Evolutionary conservation across 2,113 vertebrate genomes (phyloP).

Genomic region (Pomatostomus ruficeps): DNA sequence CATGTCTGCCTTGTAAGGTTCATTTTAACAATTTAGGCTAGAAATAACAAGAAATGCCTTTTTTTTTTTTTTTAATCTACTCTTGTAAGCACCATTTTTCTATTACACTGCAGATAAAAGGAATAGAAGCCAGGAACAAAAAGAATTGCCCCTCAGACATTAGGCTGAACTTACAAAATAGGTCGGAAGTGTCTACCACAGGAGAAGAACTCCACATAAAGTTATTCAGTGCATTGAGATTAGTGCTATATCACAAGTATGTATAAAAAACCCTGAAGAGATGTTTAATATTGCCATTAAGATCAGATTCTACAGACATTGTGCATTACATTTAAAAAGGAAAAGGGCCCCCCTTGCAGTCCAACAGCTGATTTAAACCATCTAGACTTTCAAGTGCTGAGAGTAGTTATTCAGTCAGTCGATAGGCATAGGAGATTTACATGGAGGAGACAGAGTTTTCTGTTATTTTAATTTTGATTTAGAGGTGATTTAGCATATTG

Average conservation of each 20-base stretch:
- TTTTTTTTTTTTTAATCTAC: background rate
- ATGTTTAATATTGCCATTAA: background rate
- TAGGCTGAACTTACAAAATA: background rate
- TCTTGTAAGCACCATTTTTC: background rate
- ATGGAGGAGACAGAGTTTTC: slow-evolving; percentile 8
- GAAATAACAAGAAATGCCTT: background rate
- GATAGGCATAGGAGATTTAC: background rate
- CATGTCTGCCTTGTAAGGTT: background rate
- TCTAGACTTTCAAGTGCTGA: background rate
- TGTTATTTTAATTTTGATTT: slow-evolving; percentile 58
- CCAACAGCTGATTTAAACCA: background rate
- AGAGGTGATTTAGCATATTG: slow-evolving; percentile 17
- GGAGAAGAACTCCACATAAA: background rate
- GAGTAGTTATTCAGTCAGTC: background rate
- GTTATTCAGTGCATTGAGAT: background rate
- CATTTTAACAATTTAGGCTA: background rate
- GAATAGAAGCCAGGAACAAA: background rate
- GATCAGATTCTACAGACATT: background rate
- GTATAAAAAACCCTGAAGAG: background rate
- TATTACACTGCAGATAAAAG: background rate
- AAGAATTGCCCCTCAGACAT: background rate
- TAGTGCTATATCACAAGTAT: background rate
- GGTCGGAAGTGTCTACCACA: background rate
- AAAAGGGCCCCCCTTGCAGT: background rate
- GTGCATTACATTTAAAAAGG: background rate